These are phyloP conservation scores for Erethizon dorsatum DNA, from an alignment of 2,797 vertebrate genomes.

Conservation along the genomic window DNA sequence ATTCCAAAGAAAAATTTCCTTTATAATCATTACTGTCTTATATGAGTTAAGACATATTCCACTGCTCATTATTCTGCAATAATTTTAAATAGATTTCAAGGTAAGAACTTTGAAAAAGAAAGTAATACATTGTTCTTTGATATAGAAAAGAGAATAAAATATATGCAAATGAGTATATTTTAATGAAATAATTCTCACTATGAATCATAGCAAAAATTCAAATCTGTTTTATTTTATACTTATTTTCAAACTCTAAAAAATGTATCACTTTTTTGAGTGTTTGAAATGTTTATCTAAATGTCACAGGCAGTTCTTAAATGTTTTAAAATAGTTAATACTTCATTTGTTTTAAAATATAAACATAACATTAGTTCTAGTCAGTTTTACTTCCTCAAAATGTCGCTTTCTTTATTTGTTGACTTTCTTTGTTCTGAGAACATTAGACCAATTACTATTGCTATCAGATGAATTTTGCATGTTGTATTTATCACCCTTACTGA, in stretches of 20 bases:
- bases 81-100: slow-evolving; percentile 39
- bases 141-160: neutral
- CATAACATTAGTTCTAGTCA: neutral
- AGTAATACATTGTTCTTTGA: neutral
- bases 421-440: slow-evolving; percentile 77
- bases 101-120: neutral
- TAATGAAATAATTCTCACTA: neutral
- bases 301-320: slow-evolving; percentile 34
- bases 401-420: slow-evolving; percentile 68
- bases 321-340: slow-evolving; percentile 59
- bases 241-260: slow-evolving; percentile 27
- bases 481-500: slow-evolving; percentile 65
- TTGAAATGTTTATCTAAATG: slow-evolving; percentile 45
- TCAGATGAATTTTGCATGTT: slow-evolving; percentile 75
- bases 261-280: neutral
- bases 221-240: neutral
- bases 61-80: neutral
- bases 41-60: neutral
- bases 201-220: neutral
- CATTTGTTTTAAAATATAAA: slow-evolving; percentile 61
- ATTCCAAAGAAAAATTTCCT: neutral
- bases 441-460: slow-evolving; percentile 70
- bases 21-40: slow-evolving; percentile 71
- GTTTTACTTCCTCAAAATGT: slow-evolving; percentile 35
- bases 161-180: neutral